These are phyloP conservation scores for Patiria miniata DNA, from an alignment of 35 echinoderm and acorn worm species.

Conservation along the genomic window DNA sequence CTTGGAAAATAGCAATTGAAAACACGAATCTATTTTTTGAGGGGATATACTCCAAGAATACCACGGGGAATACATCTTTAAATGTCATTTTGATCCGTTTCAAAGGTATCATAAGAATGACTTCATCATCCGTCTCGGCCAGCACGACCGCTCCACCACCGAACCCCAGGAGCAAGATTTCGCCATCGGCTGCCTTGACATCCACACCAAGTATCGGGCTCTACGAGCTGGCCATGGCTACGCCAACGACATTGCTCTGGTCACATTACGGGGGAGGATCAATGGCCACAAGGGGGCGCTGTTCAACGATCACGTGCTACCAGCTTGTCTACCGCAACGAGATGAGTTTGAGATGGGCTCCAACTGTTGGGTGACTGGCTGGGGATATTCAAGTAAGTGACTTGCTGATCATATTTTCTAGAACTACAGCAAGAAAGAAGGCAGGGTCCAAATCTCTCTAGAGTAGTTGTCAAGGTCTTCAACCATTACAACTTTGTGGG, in stretches of 20 bases:
- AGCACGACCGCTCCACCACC: constrained; percentile 37
- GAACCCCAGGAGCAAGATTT: constrained; percentile 75
- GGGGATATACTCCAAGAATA: too few species aligned
- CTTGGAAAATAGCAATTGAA: too few species aligned
- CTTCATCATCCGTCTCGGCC: constrained; percentile 65
- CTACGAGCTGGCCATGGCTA: not conserved
- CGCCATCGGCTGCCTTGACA: constrained; percentile 60
- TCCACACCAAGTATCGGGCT: constrained; percentile 49
- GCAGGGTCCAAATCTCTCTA: too few species aligned
- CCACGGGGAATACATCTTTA: too few species aligned
- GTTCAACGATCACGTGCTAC: constrained; percentile 45
- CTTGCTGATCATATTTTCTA: not conserved
- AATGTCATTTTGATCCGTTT: too few species aligned
- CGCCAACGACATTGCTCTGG: constrained; percentile 74
- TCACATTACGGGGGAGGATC: constrained; percentile 54
- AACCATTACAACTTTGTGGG: too few species aligned
- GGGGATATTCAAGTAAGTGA: constrained; percentile 78
- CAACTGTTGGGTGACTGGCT: constrained; percentile 74
- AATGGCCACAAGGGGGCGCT: constrained; percentile 45
- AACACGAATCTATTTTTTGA: too few species aligned
- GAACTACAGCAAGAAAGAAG: too few species aligned
- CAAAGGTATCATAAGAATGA: constrained; percentile 55
- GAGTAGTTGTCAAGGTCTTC: too few species aligned
- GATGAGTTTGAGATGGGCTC: constrained; percentile 55
- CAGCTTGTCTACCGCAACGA: constrained; percentile 65